Conservation (phyloP, 2,888 invertebrate species). For the Chalcosyrphus nemorum region DNA sequence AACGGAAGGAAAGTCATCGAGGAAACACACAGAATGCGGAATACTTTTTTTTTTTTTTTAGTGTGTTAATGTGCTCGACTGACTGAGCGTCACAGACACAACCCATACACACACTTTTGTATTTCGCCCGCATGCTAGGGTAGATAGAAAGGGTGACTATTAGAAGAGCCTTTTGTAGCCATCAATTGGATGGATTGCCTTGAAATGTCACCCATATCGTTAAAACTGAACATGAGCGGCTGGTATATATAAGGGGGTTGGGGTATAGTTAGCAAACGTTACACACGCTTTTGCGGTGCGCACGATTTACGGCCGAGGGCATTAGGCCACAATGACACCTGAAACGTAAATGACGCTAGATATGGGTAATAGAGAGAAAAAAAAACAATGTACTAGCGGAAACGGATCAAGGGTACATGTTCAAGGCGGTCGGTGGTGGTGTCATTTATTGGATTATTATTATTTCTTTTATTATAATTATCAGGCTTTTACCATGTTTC, state of each 20-base stretch:
- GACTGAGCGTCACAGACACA: conserved; percentile 51
- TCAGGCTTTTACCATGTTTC: conserved; percentile 32
- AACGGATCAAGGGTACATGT: conserved; percentile 13
- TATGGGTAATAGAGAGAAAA: neutral
- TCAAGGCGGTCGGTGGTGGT: conserved; percentile 30
- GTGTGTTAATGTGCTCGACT: conserved; percentile 45
- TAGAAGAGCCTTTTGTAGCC: conserved; percentile 37
- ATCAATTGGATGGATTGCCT: conserved; percentile 68
- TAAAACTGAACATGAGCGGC: conserved; percentile 27
- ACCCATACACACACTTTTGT: neutral
- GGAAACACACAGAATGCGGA: conserved; percentile 63
- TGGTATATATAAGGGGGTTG: too few relatives aligned
- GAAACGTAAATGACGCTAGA: conserved; percentile 43
- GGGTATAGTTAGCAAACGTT: conserved; percentile 34
- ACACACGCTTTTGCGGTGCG: conserved; percentile 50
- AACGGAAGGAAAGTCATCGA: conserved; percentile 68
- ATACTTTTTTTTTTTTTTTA: conserved; percentile 42
- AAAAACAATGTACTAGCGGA: neutral
- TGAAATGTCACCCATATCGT: conserved; percentile 57
- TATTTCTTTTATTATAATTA: conserved; percentile 40
- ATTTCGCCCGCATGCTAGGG: too few relatives aligned
- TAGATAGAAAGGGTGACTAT: too few relatives aligned
- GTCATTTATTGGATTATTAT: conserved; percentile 65
- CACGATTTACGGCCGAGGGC: conserved; percentile 63
- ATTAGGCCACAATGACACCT: conserved; percentile 62